Percentiles rank a stretch among this genome's conserved stretches.
These are phyloP conservation scores for Corythoichthys intestinalis DNA, from an alignment of 2,113 vertebrate species.

Conservation along the genomic window DNA sequence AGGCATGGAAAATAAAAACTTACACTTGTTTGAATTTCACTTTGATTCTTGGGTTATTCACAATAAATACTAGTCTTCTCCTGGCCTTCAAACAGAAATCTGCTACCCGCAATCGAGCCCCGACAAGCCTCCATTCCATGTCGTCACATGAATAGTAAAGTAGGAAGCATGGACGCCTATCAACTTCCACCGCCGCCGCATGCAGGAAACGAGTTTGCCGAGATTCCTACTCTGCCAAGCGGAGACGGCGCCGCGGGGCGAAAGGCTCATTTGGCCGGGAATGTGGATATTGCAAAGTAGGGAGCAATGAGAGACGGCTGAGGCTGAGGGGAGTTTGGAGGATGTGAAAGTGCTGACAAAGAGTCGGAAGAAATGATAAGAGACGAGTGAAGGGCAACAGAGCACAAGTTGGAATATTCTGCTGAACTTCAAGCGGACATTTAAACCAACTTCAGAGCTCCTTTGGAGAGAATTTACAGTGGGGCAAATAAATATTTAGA, in stretches of 20 bases:
- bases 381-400: not conserved
- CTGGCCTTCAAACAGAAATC: not conserved
- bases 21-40: too few species aligned
- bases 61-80: too few species aligned
- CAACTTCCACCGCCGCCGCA: not conserved
- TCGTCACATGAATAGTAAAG: not conserved
- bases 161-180: not conserved
- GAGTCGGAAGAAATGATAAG: not conserved
- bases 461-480: too few species aligned
- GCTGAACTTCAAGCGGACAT: not conserved
- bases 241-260: not conserved
- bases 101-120: not conserved
- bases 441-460: too few species aligned
- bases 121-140: not conserved
- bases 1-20: too few species aligned
- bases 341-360: not conserved
- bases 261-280: not conserved
- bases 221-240: slow-evolving; percentile 1
- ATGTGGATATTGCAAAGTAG: slow-evolving; percentile 5
- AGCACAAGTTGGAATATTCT: not conserved
- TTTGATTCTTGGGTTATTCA: too few species aligned
- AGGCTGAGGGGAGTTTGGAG: not conserved
- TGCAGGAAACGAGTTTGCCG: not conserved
- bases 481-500: too few species aligned
- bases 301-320: not conserved